Conservation (phyloP, 2,888 invertebrate genomes). For the Acanthosoma haemorrhoidale region DNA sequence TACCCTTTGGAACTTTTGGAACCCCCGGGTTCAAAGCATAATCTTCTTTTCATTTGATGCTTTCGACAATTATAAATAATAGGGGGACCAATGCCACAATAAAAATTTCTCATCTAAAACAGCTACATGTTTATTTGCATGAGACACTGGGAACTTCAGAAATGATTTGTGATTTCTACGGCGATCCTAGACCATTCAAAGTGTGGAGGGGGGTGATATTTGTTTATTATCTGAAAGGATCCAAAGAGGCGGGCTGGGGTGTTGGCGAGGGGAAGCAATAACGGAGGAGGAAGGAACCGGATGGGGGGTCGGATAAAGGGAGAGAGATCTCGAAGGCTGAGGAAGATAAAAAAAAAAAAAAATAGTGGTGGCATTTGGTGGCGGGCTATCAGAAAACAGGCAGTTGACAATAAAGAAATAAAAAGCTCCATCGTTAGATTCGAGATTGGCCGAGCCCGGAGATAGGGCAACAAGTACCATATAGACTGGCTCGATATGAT, state of each 20-base stretch:
- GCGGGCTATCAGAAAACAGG: slow-evolving; percentile 33
- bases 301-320: neutral
- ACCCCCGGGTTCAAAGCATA: no score
- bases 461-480: slow-evolving; percentile 34
- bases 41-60: no score
- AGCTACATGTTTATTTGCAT: no score
- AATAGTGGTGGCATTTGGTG: slow-evolving; percentile 27
- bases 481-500: slow-evolving; percentile 28
- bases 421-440: slow-evolving; percentile 31
- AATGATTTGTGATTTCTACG: neutral
- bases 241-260: slow-evolving; percentile 1
- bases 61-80: no score
- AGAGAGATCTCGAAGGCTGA: neutral
- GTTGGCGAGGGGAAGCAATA: neutral
- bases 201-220: neutral
- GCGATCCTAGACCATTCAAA: neutral
- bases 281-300: slow-evolving; percentile 16
- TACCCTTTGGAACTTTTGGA: no score
- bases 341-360: slow-evolving; percentile 17
- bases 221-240: slow-evolving; percentile 19
- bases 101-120: no score
- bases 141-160: no score
- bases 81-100: no score
- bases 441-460: slow-evolving; percentile 14
- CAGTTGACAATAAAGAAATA: slow-evolving; percentile 38